Percentiles rank a stretch among this genome's conserved stretches.
phyloP scores from a whole-genome alignment of 2,797 vertebrate species.

The Lagocephalus sceleratus region DNA sequence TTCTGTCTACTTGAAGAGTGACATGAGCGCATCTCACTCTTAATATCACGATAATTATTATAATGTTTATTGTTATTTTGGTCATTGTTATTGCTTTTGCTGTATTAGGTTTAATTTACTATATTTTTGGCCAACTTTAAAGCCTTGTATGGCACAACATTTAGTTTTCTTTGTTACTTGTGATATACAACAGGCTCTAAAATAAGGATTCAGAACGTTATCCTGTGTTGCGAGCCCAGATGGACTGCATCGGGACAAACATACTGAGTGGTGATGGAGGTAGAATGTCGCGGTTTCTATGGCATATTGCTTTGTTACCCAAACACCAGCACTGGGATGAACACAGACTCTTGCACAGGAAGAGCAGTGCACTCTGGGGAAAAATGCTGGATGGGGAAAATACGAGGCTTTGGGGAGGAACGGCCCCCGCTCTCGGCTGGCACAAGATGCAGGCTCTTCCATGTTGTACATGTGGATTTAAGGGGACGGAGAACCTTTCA shows the following conservation, averaged over 20 bases:
- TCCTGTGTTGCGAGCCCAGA: conserved; percentile 53
- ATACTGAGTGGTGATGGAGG: conserved; percentile 58
- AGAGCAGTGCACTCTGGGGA: conserved; percentile 73
- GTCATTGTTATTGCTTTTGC: conserved; percentile 37
- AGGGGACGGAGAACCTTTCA: conserved; percentile 49
- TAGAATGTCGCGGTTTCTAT: conserved; percentile 44
- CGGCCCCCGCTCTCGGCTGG: conserved; percentile 28
- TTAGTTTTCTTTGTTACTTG: conserved; percentile 27
- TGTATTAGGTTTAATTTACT: conserved; percentile 35
- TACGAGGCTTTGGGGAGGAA: conserved; percentile 3
- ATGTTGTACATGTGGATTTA: conserved; percentile 51
- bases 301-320: conserved; percentile 49
- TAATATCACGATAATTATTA: conserved; percentile 39
- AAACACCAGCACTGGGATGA: conserved; percentile 62
- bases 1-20: conserved; percentile 34
- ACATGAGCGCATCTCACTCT: conserved; percentile 32
- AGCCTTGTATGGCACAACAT: conserved; percentile 19
- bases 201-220: conserved; percentile 26
- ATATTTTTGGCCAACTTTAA: conserved; percentile 10
- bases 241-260: conserved; percentile 72
- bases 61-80: conserved; percentile 44
- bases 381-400: conserved; percentile 47
- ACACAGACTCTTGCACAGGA: conserved; percentile 67
- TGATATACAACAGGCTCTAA: conserved; percentile 32
- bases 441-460: conserved; percentile 71